A percentile compares a stretch with the other conserved stretches of the same genome.
These are phyloP conservation scores for Eristalis pertinax DNA, from an alignment of 2,888 invertebrate species.

Conservation along the genomic window DNA sequence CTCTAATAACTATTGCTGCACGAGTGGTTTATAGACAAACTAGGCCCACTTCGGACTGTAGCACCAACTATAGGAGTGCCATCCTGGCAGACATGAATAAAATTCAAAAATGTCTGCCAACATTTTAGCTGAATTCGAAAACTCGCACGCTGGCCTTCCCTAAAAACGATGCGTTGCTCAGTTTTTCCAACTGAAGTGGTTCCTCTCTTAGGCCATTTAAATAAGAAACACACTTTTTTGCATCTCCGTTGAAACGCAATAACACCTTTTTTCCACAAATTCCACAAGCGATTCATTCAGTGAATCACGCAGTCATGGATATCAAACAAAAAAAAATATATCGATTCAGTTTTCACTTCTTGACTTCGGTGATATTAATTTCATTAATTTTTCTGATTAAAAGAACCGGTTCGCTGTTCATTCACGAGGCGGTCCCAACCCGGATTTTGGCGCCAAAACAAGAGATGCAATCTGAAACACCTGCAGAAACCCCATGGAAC, in stretches of 20 bases:
- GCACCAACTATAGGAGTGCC: no score
- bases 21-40: no score
- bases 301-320: background rate
- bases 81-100: no score
- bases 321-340: background rate
- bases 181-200: no score
- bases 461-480: constrained; percentile 49
- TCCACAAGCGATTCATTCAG: background rate
- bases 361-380: constrained; percentile 26
- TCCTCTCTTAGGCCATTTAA: background rate
- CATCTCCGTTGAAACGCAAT: background rate
- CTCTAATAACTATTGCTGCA: no score
- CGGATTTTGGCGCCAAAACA: constrained; percentile 59
- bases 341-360: background rate
- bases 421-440: constrained; percentile 26
- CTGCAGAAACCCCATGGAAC: constrained; percentile 41
- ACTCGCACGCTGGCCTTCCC: no score
- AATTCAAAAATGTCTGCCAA: no score
- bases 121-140: no score
- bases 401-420: constrained; percentile 39
- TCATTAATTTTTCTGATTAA: background rate
- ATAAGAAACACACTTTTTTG: background rate
- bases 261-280: background rate
- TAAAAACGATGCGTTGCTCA: no score
- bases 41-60: no score